Evolutionary conservation across 2,113 vertebrate genomes (phyloP), one percentile per base, ranked within the genome.

Genomic region (Ramphastos sulfuratus): DNA sequence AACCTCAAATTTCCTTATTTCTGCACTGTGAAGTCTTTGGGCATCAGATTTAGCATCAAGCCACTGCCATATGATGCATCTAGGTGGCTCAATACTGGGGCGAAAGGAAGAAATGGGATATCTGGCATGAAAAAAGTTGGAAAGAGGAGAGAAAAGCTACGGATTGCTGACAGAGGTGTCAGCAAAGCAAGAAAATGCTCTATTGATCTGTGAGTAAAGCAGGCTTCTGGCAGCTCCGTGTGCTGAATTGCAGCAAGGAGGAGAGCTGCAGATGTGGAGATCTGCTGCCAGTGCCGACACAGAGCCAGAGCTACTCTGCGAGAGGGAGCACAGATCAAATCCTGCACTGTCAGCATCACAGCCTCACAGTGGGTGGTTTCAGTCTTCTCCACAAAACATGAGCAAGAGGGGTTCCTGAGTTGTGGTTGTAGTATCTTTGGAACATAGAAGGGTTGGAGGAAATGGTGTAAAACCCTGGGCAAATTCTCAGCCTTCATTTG

Each of bases 21-120:
- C 58, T 90, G n/a, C 48, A 89, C 30, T 4, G 31, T 71, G 44
- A 84, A 56, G 35, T n/a, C n/a, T 52, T 5, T 42, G 35, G 12
- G 2, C 23, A 44, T 35, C 1, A 2, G 21, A 17, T 27, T 83
- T 60, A 65, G 12, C 30, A 58, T 31, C 44, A 24, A 42, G 33
- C 14, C 48, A 48, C 23, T 44, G 31, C 15, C 14, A 13, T 7
- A 21, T n/a, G 20, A 61, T 66, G 30, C 20, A 90, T 6, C 27
- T 48, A 2, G 21, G 5, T 35, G 13, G 23, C 12, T 52, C 37
- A 9, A 10, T 19, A n/a, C 28, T 90, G 44, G 30, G 20, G 10
- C 33, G 60, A 61, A 81, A 50, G 15, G 14, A 15, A 67, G 21
- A 14, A 31, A 4, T 0, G 0, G 11, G 27, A 1, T 46, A 12